Evolutionary conservation across 1,140 invertebrate species (phyloP), one percentile per base, ranked within the genome.

Genomic region (Zaprionus taronus): DNA sequence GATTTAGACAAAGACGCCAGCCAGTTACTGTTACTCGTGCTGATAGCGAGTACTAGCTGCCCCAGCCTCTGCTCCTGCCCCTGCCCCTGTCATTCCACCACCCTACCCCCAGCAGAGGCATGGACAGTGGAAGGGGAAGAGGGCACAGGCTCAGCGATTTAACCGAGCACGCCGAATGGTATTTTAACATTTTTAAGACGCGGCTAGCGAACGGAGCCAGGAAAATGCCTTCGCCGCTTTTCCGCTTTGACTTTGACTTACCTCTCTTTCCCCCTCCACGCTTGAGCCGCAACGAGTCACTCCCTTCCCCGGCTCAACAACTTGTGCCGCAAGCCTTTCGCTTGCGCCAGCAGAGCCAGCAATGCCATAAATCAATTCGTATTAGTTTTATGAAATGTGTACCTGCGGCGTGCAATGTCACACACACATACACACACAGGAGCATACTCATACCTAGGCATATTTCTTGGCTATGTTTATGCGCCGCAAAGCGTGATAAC

Each of bases 351-450:
- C 68, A 71, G 73, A 81, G 81, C 64, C 69, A 34, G 26, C 74
- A 92, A 74, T 69, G 86, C 81, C 91, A 92, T 92, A 92, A 92
- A 92, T 92, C 91, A 92, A 92, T 92, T 92, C 91, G 91, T 92
- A 92, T 92, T 92, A 92, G 91, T 92, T 92, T 92, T 92, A 92
- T 92, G 85, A 92, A 92, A 92, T 89, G 90, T 92, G 90, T 92
- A 92, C 91, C 91, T 92, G 83, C 86, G 91, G 91, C 81, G 91
- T 73, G 49, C 55, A 72, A 41, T 51, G 67, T 26, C 63, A 62
- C 24, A 56, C 70, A 73, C 55, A 72, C 15, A 44, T 6, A 62
- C 24, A 56, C 70, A 73, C n/a, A 47, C 60, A 75, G 34, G 31
- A 17, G 51, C 47, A 36, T 4, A 4, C 22, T 14, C 66, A 28